phyloP scores from a whole-genome alignment of 2,888 invertebrate species.

The Drosophila kambysellisi region DNA sequence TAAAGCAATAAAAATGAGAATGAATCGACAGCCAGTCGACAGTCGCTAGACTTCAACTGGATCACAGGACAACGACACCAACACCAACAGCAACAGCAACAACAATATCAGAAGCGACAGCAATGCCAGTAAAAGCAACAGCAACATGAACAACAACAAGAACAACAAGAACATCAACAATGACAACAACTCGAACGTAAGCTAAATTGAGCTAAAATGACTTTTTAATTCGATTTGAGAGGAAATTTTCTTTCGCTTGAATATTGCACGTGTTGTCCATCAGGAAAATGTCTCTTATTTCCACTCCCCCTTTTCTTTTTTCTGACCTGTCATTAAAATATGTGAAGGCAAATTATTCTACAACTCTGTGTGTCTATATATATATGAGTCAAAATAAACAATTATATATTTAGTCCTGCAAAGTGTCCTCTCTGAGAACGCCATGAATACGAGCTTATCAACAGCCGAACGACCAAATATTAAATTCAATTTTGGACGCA shows the following conservation, averaged over 20 bases:
- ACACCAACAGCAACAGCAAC: not conserved
- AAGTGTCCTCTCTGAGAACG: constrained; percentile 60
- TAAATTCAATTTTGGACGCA: constrained; percentile 67
- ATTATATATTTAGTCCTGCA: constrained; percentile 52
- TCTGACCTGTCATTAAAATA: constrained; percentile 32
- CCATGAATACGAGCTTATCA: constrained; percentile 50
- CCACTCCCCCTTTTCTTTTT: not conserved
- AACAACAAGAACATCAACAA: constrained; percentile 11
- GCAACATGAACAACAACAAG: constrained; percentile 2
- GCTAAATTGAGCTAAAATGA: constrained; percentile 69
- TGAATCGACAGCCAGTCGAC: constrained; percentile 32
- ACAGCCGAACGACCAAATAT: constrained; percentile 47
- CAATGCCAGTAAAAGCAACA: constrained; percentile 1
- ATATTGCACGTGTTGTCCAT: constrained; percentile 34
- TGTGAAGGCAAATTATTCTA: constrained; percentile 64
- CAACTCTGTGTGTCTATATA: constrained; percentile 8
- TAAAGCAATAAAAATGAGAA: constrained; percentile 71
- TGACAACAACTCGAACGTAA: constrained; percentile 7
- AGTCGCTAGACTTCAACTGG: constrained; percentile 43
- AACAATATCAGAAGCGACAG: constrained; percentile 5
- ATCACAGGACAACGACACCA: constrained; percentile 19
- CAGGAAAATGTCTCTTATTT: not conserved
- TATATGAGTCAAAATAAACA: constrained; percentile 57
- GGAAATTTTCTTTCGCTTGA: constrained; percentile 10
- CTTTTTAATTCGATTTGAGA: constrained; percentile 74